Evolutionary conservation across 2,113 vertebrate genomes (phyloP).

Genomic region (Myotis lucifugus): DNA sequence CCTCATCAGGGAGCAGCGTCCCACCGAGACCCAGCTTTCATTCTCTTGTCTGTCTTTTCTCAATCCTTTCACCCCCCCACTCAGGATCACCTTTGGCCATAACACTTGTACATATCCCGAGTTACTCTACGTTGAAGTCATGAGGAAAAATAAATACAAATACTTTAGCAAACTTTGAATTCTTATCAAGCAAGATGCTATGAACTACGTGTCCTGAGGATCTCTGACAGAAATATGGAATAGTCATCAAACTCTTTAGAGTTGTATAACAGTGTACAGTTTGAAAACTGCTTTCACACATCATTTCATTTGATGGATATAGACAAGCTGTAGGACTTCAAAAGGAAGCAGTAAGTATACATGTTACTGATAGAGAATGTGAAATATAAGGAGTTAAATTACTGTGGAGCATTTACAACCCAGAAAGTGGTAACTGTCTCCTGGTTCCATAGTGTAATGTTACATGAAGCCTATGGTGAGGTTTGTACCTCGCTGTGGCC

Average conservation of each 20-base stretch:
- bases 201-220: not conserved
- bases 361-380: not conserved
- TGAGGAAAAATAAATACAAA: not conserved
- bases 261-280: not conserved
- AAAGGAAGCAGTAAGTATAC: not conserved
- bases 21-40: no score
- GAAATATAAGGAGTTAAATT: not conserved
- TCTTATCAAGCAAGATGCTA: constrained; percentile 4
- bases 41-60: no score
- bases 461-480: not conserved
- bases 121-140: not conserved
- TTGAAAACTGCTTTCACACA: not conserved
- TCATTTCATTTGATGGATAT: not conserved
- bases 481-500: not conserved
- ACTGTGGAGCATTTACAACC: not conserved
- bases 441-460: not conserved
- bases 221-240: not conserved
- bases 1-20: no score
- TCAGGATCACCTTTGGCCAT: no score
- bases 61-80: no score
- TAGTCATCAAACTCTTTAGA: not conserved
- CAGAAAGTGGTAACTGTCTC: not conserved
- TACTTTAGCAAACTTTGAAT: not conserved
- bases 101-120: not conserved
- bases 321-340: not conserved